Evolutionary conservation across 2,113 vertebrate genomes (phyloP).

Genomic region (Leptosomus discolor): DNA sequence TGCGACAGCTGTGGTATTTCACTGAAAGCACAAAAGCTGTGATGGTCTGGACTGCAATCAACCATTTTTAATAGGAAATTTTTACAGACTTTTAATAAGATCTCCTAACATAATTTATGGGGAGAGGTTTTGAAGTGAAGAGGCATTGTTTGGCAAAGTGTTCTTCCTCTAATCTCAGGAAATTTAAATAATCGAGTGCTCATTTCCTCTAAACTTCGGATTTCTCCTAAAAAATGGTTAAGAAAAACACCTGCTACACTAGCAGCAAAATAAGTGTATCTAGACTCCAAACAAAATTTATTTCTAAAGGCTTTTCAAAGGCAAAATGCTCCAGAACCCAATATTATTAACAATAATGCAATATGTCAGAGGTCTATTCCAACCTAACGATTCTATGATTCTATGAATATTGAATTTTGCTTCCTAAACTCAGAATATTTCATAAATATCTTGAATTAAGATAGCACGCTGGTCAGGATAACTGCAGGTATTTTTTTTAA

Average conservation of each 20-base stretch:
- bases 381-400: no score
- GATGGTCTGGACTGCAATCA: conserved; percentile 88
- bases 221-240: conserved; percentile 71
- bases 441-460: not conserved
- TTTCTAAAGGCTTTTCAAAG: not conserved
- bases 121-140: conserved; percentile 91
- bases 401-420: not conserved
- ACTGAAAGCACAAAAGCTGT: conserved; percentile 80
- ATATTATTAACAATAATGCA: no score
- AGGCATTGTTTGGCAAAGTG: conserved; percentile 93
- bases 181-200: conserved; percentile 82
- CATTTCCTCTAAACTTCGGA: conserved; percentile 79
- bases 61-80: conserved; percentile 85
- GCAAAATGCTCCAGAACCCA: not conserved
- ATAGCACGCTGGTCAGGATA: not conserved
- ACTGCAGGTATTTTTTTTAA: not conserved
- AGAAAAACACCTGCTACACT: conserved; percentile 79
- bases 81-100: conserved; percentile 89
- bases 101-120: conserved; percentile 87
- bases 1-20: conserved; percentile 91
- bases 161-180: conserved; percentile 87
- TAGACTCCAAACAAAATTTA: not conserved
- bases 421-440: not conserved
- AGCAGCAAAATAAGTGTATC: conserved; percentile 29
- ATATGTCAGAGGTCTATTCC: no score